Evolutionary conservation across 1,140 invertebrate genomes (phyloP).

Genomic region (Panulirus ornatus): DNA sequence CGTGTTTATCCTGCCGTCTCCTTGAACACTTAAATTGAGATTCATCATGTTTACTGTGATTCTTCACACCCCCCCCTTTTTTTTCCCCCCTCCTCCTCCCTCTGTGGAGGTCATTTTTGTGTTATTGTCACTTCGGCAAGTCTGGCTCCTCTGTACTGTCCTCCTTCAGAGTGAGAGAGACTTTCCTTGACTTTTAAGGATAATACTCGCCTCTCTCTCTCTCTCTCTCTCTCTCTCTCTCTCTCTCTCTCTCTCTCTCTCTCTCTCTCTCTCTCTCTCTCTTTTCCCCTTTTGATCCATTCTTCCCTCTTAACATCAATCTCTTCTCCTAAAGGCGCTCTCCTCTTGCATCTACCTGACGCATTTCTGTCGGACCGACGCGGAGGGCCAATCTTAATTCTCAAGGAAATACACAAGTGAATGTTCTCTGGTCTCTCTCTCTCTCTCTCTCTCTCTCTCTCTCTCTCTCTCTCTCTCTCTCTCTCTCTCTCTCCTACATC

Average conservation of each 20-base stretch:
- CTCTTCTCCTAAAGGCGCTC: too few relatives aligned
- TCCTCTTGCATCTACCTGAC: too few relatives aligned
- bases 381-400: too few relatives aligned
- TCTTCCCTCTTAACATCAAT: neutral
- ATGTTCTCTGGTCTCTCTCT: too few relatives aligned
- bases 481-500: too few relatives aligned
- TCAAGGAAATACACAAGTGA: too few relatives aligned
- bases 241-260: neutral
- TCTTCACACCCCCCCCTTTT: neutral
- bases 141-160: neutral
- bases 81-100: neutral
- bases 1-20: slow-evolving; percentile 9
- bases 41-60: slow-evolving; percentile 23
- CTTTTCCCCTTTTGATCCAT: neutral
- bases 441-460: too few relatives aligned
- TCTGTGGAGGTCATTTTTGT: neutral
- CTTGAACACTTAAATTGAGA: slow-evolving; percentile 23
- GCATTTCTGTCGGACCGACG: too few relatives aligned
- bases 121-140: neutral
- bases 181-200: neutral
- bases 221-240: neutral
- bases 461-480: neutral
- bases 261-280: neutral
- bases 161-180: neutral
- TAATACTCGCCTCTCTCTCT: neutral